Conservation (phyloP, 1,140 invertebrate species). For the Carposina sasakii region DNA sequence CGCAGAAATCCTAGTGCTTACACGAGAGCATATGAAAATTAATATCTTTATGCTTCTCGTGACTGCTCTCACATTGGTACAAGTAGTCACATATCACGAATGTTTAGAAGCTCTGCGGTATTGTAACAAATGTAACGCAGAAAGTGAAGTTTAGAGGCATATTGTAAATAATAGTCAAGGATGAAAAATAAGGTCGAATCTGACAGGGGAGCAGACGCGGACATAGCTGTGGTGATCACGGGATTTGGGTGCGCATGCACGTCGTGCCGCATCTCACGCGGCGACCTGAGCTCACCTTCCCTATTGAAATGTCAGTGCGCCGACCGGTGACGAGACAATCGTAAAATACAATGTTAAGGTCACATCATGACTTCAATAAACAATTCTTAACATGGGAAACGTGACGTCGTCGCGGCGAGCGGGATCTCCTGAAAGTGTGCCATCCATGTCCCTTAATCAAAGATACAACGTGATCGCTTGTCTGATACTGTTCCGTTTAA, state of each 20-base stretch:
- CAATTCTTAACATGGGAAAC: conserved; percentile 66
- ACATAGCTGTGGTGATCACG: conserved; percentile 14
- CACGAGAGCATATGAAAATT: conserved; percentile 31
- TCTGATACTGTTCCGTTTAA: conserved; percentile 7
- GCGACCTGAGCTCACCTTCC: conserved; percentile 61
- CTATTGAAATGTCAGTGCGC: conserved; percentile 69
- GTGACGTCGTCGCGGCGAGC: conserved; percentile 56
- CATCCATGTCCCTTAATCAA: conserved; percentile 44
- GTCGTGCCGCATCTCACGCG: conserved; percentile 58
- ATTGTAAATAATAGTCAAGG: conserved; percentile 18
- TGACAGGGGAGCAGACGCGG: conserved; percentile 9
- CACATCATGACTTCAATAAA: conserved; percentile 72
- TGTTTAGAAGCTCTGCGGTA: no score
- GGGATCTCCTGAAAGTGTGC: conserved; percentile 57
- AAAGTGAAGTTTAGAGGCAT: no score
- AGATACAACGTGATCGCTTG: conserved; percentile 34
- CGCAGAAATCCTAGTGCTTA: conserved; percentile 43
- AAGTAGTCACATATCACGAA: no score
- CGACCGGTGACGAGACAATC: conserved; percentile 66
- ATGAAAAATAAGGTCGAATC: conserved; percentile 16
- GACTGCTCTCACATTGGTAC: no score
- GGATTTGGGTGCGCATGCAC: no score
- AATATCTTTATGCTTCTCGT: conserved; percentile 22
- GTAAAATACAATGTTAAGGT: conserved; percentile 71
- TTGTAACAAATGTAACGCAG: no score